Evolutionary conservation across 2,113 vertebrate species (phyloP).

Genomic region (Zeus faber): DNA sequence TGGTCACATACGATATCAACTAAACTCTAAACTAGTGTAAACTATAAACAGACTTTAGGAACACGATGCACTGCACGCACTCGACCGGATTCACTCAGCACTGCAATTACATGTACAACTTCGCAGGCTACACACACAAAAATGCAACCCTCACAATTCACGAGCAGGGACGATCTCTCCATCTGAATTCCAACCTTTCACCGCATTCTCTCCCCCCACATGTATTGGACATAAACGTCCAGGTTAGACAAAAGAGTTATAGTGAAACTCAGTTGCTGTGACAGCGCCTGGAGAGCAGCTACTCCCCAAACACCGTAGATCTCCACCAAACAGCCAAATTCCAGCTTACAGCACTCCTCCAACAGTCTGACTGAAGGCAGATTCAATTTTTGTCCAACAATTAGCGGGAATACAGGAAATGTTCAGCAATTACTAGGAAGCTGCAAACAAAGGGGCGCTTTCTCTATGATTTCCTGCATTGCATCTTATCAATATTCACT

Average conservation of each 20-base stretch:
- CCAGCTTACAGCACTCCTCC: too few species aligned
- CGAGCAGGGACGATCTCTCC: background rate
- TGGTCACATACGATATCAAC: constrained; percentile 33
- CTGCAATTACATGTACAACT: background rate
- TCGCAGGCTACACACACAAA: background rate
- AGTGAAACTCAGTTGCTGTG: constrained; percentile 40
- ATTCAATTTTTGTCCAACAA: too few species aligned
- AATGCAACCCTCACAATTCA: background rate
- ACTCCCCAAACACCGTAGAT: constrained; percentile 18
- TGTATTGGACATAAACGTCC: constrained; percentile 28
- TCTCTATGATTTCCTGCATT: too few species aligned
- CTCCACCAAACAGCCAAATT: constrained; percentile 36
- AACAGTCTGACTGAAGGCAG: too few species aligned
- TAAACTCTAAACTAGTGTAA: too few species aligned
- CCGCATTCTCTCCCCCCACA: constrained; percentile 28
- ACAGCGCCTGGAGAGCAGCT: constrained; percentile 28
- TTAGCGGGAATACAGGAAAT: too few species aligned
- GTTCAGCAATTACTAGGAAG: too few species aligned
- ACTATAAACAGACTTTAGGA: constrained; percentile 50
- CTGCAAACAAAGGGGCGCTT: too few species aligned
- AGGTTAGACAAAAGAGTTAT: constrained; percentile 44
- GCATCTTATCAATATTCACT: too few species aligned
- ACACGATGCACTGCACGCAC: constrained; percentile 34
- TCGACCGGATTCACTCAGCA: too few species aligned
- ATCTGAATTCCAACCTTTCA: constrained; percentile 39